Percentiles rank a stretch among this genome's conserved stretches.
phyloP scores from a whole-genome alignment of 2,797 vertebrate genomes.

The Chromobotia macracanthus region DNA sequence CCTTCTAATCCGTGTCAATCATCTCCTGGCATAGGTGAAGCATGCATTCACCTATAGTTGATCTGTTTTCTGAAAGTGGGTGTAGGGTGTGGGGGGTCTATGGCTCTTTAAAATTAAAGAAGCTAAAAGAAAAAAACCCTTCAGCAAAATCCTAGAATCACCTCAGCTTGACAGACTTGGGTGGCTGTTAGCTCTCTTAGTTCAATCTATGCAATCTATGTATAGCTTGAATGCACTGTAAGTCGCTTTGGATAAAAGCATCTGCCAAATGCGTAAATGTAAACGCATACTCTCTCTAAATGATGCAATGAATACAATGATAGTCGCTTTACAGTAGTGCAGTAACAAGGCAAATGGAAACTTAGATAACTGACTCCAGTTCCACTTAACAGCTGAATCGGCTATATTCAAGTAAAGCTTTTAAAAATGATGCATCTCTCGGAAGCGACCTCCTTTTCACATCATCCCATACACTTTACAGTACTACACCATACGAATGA shows the following conservation, averaged over 20 bases:
- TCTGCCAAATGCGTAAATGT: too few species aligned
- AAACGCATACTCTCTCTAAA: neutral
- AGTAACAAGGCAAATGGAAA: conserved; percentile 10
- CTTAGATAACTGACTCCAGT: conserved; percentile 2
- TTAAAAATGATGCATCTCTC: conserved; percentile 21
- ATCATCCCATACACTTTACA: neutral
- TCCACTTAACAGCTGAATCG: conserved; percentile 35
- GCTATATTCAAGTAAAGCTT: conserved; percentile 14
- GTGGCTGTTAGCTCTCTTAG: neutral
- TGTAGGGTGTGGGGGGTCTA: too few species aligned
- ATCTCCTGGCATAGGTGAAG: too few species aligned
- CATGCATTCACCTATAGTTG: too few species aligned
- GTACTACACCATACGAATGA: neutral
- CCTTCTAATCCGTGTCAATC: neutral
- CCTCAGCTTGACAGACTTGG: neutral
- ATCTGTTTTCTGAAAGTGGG: too few species aligned
- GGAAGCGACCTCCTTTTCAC: conserved; percentile 14
- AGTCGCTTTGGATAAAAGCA: too few species aligned
- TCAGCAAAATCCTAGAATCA: too few species aligned
- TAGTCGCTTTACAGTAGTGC: neutral
- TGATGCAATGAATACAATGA: conserved; percentile 14
- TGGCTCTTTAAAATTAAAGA: too few species aligned
- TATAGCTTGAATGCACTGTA: too few species aligned
- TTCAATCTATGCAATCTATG: neutral
- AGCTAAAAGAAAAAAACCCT: too few species aligned